Evolutionary conservation across 2,888 invertebrate species (phyloP), one percentile per base, ranked within the genome.

Genomic region (Sphaerophoria rueppellii): DNA sequence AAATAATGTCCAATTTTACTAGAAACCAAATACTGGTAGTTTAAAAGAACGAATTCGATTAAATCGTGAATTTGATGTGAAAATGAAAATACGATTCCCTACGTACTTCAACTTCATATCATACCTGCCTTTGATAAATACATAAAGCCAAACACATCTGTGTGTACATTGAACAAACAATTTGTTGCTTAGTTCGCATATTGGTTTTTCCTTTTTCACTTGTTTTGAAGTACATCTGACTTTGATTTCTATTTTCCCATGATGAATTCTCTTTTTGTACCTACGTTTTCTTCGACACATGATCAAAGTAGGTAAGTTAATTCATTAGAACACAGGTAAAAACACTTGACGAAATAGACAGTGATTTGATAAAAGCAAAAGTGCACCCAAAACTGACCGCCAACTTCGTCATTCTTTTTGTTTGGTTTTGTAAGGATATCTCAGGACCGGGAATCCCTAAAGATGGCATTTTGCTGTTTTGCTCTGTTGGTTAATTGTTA

Each of bases 381-480:
- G 40, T 61, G 9, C 32, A 35, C 6, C 6, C 6, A 35, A 12
- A 65, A 50, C n/a, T 9, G 32, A 63, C 69, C 24, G 7, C 50
- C 37, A 50, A 35, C 35, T 67, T 73, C 58, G 46, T 69, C 12
- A 69, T 54, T 54, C 48, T n/a, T 74, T 54, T 54, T 61, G 73
- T 58, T 37, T 65, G 75, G 65, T 46, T 6, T 50, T 35, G 32
- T 24, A 55, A 60, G 61, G 77, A 77, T 77, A 82, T 77, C 72
- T 77, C 67, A 76, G 65, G 46, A 34, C 35, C 24, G 24, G 24
- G 24, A 24, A 24, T 24, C 24, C 35, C 43, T 69, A 9, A 9
- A 43, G 43, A 43, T 37, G 7, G 40, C 46, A 60, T n/a, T 14
- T 14, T 52, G 61, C 40, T 50, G 7, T 35, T 35, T 16, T 57